These are phyloP conservation scores for Drosophila kepulauana DNA, from an alignment of 1,140 invertebrate species.

Conservation along the genomic window DNA sequence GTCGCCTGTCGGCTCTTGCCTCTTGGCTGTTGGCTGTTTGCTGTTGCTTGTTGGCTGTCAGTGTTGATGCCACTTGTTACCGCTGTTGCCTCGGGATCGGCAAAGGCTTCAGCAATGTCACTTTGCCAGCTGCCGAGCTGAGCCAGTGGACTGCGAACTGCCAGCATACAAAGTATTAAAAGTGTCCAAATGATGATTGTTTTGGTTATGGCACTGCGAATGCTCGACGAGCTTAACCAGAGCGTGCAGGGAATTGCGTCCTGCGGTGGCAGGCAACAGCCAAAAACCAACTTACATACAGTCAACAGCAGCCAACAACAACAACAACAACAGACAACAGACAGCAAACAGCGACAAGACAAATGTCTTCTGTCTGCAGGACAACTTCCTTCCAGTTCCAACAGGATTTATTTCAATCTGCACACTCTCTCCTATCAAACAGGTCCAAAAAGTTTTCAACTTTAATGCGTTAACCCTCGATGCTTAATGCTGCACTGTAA, in stretches of 20 bases:
- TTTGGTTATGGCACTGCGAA: slow-evolving; percentile 67
- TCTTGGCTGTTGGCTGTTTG: slow-evolving; percentile 27
- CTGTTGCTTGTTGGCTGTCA: slow-evolving; percentile 37
- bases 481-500: slow-evolving; percentile 51
- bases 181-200: slow-evolving; percentile 83
- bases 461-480: slow-evolving; percentile 29
- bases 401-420: slow-evolving; percentile 51
- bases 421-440: slow-evolving; percentile 11
- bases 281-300: slow-evolving; percentile 1
- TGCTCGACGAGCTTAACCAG: slow-evolving; percentile 45
- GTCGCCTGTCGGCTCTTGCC: slow-evolving; percentile 15
- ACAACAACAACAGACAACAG: not conserved
- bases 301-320: slow-evolving; percentile 10
- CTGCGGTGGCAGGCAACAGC: slow-evolving; percentile 20
- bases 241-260: slow-evolving; percentile 66
- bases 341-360: slow-evolving; percentile 30
- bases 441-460: not conserved
- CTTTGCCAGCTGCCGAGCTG: slow-evolving; percentile 14
- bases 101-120: slow-evolving; percentile 29
- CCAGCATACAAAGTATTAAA: slow-evolving; percentile 75
- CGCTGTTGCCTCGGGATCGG: slow-evolving; percentile 35
- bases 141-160: slow-evolving; percentile 23
- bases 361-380: slow-evolving; percentile 41
- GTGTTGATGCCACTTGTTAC: slow-evolving; percentile 63
- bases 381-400: slow-evolving; percentile 25